Base-by-base conservation (phyloP, 2,888 invertebrate genomes). In the Acleris literana region DNA sequence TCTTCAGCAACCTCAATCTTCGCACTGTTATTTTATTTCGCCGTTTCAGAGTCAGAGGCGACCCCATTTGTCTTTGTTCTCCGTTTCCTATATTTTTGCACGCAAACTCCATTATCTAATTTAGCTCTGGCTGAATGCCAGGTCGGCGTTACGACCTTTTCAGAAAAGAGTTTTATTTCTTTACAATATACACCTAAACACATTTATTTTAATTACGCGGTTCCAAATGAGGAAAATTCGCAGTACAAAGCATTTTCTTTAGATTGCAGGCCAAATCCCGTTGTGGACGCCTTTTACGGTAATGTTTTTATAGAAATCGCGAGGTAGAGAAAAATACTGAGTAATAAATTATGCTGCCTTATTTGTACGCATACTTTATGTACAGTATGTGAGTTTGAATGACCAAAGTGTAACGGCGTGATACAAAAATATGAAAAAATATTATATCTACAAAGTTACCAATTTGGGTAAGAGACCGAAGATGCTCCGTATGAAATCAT, bases 51-150 rank as follows among this genome's bases (percentile, higher is more conserved):
- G 84, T 85, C 86, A 87, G 81, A 88, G 86, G 83, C 86, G 88
- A 84, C 86, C 87, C 88, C 92, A 92, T 92, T 92, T 91, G 91
- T 92, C 92, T 92, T 91, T 92, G 92, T 92, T 92, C 90, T 87
- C 85, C 85, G 89, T 90, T 92, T 92, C 90, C 90, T 92, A 92
- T 92, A 91, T 92, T 92, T 92, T 92, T 91, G 92, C 92, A 92
- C 92, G 90, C 91, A 91, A 92, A 92, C 89, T 92, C 92, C 92
- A 92, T 92, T 92, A 92, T 92, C 91, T 92, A 92, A 92, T 92
- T 92, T 92, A 89, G 91, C 91, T 90, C 89, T 92, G 92, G 91
- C 90, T 85, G 87, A 88, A 88, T 89, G 91, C 92, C 92, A 92
- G 87, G 86, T 87, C 86, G 85, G 85, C 81, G 86, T 85, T 89